Percentiles rank a stretch among this genome's conserved stretches.
Conservation (phyloP, 2,888 invertebrate species). For the Xestia ashworthii region DNA sequence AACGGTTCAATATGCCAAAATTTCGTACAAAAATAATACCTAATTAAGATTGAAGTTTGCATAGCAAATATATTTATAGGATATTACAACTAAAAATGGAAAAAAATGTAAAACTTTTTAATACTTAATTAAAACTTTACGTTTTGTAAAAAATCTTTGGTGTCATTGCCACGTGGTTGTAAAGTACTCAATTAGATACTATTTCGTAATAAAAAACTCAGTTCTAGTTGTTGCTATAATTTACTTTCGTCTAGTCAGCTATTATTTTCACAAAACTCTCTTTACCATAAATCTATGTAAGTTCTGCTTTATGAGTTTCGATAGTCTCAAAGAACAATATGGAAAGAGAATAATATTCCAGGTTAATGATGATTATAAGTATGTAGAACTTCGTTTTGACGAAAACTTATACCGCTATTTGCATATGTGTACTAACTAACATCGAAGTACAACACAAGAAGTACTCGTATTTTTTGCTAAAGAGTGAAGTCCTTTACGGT, state of each 20-base stretch:
- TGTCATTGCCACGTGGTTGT: no score
- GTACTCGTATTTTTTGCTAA: not conserved
- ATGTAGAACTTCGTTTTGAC: not conserved
- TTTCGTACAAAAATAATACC: no score
- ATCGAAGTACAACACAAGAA: not conserved
- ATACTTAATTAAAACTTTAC: no score
- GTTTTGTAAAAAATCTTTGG: no score
- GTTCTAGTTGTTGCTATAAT: not conserved
- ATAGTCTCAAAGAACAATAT: no score
- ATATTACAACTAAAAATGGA: no score
- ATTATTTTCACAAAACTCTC: not conserved
- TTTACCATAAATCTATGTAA: not conserved
- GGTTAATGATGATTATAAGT: not conserved
- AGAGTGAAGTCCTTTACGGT: not conserved
- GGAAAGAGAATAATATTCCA: not conserved
- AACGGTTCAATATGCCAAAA: no score
- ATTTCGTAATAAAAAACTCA: not conserved
- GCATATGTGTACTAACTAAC: not conserved
- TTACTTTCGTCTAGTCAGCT: not conserved
- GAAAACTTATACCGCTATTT: not conserved
- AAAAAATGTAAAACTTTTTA: no score
- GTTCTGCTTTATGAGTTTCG: not conserved
- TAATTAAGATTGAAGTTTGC: no score
- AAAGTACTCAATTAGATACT: not conserved
- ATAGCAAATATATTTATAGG: no score